Evolutionary conservation across 2,797 vertebrate genomes (phyloP).

Genomic region (Meriones psammophilus): DNA sequence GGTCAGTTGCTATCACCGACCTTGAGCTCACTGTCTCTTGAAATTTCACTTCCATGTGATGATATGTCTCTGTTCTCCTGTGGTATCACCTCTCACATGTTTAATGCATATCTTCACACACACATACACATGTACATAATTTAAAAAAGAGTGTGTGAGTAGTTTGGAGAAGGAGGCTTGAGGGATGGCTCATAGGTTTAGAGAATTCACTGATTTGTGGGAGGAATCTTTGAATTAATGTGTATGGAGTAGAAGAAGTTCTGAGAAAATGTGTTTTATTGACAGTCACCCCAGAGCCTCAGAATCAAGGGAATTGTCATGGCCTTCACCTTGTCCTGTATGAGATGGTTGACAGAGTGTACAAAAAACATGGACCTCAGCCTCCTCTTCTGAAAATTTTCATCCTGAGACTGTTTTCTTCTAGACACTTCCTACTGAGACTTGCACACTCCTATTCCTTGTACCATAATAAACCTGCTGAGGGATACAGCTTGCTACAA

Average conservation of each 20-base stretch:
- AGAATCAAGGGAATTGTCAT: background rate
- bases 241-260: background rate
- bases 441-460: background rate
- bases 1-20: background rate
- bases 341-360: background rate
- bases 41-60: background rate
- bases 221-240: background rate
- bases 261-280: background rate
- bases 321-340: background rate
- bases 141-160: background rate
- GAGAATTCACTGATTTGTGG: no score
- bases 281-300: background rate
- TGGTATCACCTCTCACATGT: no score
- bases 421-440: background rate
- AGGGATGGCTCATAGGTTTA: background rate
- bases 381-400: background rate
- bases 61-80: background rate
- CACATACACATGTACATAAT: background rate
- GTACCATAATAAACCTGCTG: no score
- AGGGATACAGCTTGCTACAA: background rate
- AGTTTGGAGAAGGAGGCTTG: background rate
- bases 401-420: background rate
- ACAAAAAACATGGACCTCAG: background rate
- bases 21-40: background rate
- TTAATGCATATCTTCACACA: background rate